Evolutionary conservation across 1,140 invertebrate species (phyloP).

Genomic region (Caenorhabditis tropicalis): DNA sequence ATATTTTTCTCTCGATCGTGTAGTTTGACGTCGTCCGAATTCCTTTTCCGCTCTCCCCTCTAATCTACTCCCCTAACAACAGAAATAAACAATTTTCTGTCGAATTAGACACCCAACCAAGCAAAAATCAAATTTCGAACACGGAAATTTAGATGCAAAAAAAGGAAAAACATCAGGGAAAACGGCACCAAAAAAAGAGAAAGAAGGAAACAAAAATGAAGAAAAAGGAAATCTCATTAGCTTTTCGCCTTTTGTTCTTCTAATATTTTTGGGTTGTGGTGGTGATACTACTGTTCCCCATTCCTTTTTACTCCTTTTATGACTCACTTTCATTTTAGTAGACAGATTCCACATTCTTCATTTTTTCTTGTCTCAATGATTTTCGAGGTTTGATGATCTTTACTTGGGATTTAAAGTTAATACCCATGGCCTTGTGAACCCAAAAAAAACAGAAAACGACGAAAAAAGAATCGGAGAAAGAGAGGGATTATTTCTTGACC

Average conservation of each 20-base stretch:
- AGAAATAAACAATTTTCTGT: background rate
- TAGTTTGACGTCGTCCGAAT: too few species aligned
- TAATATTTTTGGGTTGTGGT: too few species aligned
- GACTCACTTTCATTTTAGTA: background rate
- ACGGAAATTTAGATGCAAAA: background rate
- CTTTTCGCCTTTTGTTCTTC: background rate
- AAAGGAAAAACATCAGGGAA: background rate
- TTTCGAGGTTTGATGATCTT: background rate
- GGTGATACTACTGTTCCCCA: constrained; percentile 3
- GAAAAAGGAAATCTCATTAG: background rate
- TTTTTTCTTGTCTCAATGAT: background rate
- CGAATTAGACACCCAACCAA: background rate
- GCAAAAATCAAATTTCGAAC: background rate
- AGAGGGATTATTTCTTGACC: too few species aligned
- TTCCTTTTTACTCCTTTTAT: background rate
- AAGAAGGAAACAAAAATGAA: background rate
- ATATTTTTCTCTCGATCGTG: too few species aligned
- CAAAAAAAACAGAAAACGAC: too few species aligned
- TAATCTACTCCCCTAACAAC: background rate
- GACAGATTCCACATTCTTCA: background rate
- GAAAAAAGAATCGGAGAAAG: background rate
- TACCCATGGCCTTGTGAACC: background rate
- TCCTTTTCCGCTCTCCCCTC: too few species aligned
- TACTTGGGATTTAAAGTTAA: background rate
- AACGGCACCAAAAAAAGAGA: background rate